A percentile compares a stretch with the other conserved stretches of the same genome.
These are phyloP conservation scores for Wasmannia auropunctata DNA, from an alignment of 1,140 invertebrate species.

Conservation along the genomic window DNA sequence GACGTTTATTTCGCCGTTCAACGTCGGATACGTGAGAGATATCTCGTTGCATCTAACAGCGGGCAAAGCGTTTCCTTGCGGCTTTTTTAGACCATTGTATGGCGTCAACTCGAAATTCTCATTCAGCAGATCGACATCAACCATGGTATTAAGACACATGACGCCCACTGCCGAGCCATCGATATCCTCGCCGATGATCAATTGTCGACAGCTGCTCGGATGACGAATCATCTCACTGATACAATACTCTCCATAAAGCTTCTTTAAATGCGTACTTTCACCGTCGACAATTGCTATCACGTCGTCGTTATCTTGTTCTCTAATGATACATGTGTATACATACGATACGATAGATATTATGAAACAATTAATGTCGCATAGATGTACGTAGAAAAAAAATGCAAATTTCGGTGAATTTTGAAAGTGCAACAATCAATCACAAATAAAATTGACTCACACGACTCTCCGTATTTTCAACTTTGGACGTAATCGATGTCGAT, in stretches of 20 bases:
- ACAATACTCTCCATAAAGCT: conserved; percentile 90
- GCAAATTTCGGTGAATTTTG: too few species aligned
- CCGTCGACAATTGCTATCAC: conserved; percentile 88
- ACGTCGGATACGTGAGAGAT: too few species aligned
- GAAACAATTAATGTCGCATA: too few species aligned
- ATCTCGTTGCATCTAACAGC: too few species aligned
- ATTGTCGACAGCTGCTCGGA: conserved; percentile 72
- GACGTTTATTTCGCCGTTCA: conserved; percentile 52
- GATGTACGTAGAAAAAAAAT: too few species aligned
- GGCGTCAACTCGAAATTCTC: conserved; percentile 89
- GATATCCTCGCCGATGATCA: conserved; percentile 85
- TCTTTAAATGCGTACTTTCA: conserved; percentile 85
- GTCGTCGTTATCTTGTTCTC: conserved; percentile 91
- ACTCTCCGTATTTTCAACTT: conserved; percentile 85
- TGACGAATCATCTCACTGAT: conserved; percentile 88
- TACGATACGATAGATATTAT: too few species aligned
- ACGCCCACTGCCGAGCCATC: conserved; percentile 86
- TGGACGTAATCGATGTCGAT: conserved; percentile 80
- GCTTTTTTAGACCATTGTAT: conserved; percentile 87
- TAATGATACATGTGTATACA: too few species aligned
- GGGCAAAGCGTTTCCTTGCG: conserved; percentile 8
- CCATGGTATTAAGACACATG: conserved; percentile 87
- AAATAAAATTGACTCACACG: conserved; percentile 79
- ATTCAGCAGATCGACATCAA: conserved; percentile 88
- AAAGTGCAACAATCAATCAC: too few species aligned